phyloP scores from a whole-genome alignment of 1,140 invertebrate genomes.

The Drosophila parabipectinata region DNA sequence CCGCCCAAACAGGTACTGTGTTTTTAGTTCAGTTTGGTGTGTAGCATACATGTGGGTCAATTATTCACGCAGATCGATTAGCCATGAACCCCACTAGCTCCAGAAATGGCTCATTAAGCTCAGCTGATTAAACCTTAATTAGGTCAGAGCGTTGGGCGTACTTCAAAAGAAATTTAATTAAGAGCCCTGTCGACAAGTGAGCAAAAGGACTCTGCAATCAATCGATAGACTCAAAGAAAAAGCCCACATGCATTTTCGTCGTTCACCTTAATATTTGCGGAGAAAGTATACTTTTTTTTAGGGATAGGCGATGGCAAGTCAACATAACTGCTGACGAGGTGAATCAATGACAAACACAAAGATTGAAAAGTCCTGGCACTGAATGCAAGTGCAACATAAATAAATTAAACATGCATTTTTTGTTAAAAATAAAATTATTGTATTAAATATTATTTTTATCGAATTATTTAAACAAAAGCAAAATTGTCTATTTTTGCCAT shows the following conservation, averaged over 20 bases:
- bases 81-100: slow-evolving; percentile 33
- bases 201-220: slow-evolving; percentile 40
- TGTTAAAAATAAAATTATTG: too few relatives aligned
- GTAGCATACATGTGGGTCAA: slow-evolving; percentile 29
- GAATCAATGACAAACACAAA: slow-evolving; percentile 58
- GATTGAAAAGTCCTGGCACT: background rate
- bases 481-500: slow-evolving; percentile 23
- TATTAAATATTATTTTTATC: background rate
- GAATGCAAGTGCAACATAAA: slow-evolving; percentile 6
- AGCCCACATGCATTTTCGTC: slow-evolving; percentile 36
- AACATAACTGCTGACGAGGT: slow-evolving; percentile 50
- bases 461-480: slow-evolving; percentile 3
- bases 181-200: slow-evolving; percentile 30
- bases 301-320: slow-evolving; percentile 12
- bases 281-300: slow-evolving; percentile 34
- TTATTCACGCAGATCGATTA: slow-evolving; percentile 77
- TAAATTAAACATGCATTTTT: background rate
- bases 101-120: slow-evolving; percentile 59
- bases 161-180: slow-evolving; percentile 77
- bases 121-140: slow-evolving; percentile 74
- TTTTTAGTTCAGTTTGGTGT: slow-evolving; percentile 18
- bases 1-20: slow-evolving; percentile 18
- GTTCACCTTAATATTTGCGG: slow-evolving; percentile 18
- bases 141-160: slow-evolving; percentile 31
- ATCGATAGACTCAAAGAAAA: slow-evolving; percentile 45